Conservation (phyloP, 2,113 vertebrate species). For the Pollachius pollachius region DNA sequence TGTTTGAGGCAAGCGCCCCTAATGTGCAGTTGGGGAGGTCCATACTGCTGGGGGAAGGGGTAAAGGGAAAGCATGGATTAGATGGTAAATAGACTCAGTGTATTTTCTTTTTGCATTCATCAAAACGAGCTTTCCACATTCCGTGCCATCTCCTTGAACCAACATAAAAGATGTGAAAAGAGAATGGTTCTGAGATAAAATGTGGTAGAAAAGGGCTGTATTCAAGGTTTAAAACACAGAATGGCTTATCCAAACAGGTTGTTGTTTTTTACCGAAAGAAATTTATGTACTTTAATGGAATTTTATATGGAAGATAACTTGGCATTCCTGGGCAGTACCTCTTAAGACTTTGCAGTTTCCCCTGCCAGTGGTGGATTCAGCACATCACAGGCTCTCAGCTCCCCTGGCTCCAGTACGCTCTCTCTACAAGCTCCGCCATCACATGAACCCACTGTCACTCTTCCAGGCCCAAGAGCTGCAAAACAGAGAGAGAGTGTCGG, state of each 20-base stretch:
- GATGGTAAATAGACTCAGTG: not conserved
- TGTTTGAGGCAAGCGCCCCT: conserved; percentile 69
- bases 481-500: not conserved
- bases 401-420: conserved; percentile 23
- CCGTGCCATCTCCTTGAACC: no score
- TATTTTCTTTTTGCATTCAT: not conserved
- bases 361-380: conserved; percentile 40
- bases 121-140: not conserved
- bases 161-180: no score
- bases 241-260: no score
- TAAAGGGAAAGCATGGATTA: conserved; percentile 1
- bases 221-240: no score
- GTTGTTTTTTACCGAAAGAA: no score
- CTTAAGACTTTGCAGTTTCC: conserved; percentile 13
- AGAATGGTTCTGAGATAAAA: no score
- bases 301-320: no score
- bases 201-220: no score
- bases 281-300: no score
- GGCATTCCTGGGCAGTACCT: conserved; percentile 39
- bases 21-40: conserved; percentile 86
- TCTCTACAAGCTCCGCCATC: conserved; percentile 43
- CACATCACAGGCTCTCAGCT: conserved; percentile 36
- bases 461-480: conserved; percentile 37
- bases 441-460: conserved; percentile 35
- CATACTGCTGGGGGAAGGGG: conserved; percentile 75